Percentiles rank a stretch among this genome's conserved stretches.
Conservation (phyloP, 1,140 invertebrate genomes). For the Theocolax elegans region DNA sequence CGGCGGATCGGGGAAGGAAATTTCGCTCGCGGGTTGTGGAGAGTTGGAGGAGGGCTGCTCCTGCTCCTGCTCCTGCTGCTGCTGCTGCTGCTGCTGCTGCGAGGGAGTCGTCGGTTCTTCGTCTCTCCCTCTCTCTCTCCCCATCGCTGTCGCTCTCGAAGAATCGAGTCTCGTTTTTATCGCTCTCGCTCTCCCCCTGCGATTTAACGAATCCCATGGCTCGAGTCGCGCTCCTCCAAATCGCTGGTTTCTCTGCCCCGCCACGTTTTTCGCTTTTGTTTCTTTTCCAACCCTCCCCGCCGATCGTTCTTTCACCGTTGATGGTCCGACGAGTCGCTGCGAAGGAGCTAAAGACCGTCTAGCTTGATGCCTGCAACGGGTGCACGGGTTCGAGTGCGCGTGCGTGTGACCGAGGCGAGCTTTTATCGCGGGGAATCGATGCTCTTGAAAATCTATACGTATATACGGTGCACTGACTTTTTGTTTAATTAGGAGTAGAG, state of each 20-base stretch:
- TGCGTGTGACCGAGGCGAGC: background rate
- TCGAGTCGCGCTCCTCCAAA: slow-evolving; percentile 36
- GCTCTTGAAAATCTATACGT: slow-evolving; percentile 18
- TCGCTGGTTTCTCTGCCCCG: slow-evolving; percentile 35
- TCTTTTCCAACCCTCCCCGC: too few species aligned
- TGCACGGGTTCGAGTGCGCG: background rate
- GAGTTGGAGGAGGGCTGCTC: slow-evolving; percentile 6
- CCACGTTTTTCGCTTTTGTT: slow-evolving; percentile 37
- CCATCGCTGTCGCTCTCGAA: background rate
- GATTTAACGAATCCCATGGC: slow-evolving; percentile 54
- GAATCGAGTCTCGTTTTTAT: slow-evolving; percentile 8
- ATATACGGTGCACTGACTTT: background rate
- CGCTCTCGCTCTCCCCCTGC: slow-evolving; percentile 44
- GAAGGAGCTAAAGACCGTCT: slow-evolving; percentile 15
- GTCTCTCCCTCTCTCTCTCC: background rate
- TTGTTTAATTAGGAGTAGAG: background rate
- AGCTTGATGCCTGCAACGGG: background rate
- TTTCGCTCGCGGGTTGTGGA: background rate
- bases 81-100: background rate
- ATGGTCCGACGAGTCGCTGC: background rate
- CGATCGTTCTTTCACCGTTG: background rate
- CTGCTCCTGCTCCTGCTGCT: background rate
- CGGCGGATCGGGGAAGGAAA: background rate
- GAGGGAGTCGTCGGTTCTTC: slow-evolving; percentile 15
- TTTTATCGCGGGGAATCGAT: background rate